Base-by-base conservation (phyloP, 1,140 invertebrate genomes). In the Drosophila cardini region DNA sequence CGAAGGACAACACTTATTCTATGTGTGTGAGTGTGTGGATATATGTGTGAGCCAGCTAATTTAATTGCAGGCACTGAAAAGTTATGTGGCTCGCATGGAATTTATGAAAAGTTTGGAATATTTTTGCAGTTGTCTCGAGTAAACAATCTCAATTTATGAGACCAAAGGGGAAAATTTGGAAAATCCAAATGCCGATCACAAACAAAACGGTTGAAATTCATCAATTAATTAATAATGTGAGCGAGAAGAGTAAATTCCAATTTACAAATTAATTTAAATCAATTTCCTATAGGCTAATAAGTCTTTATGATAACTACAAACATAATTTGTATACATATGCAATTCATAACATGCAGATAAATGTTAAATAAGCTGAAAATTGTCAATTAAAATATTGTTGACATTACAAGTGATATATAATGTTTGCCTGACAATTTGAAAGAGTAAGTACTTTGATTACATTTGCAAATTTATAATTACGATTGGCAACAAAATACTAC, bases 1-100 rank as follows among this genome's bases (percentile, higher is more conserved):
- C 46, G 58, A 78, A 76, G 53, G 61, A 76, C 68, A 61, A 78
- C 61, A 48, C 65, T 38, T 58, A 34, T 32, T 40, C 11, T 40
- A 26, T 13, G 38, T 55, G 42, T 45, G 34, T 52, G 34, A 11
- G 5, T 32, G 18, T 40, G 13, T 38, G 55, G 15, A 15, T 32
- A 34, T 18, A 8, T 57, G 46, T 57, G 50, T 63, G 58, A 72
- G 38, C 75, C 45, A 53, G 81, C 82, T 86, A 87, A 86, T 82
- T 86, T 86, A 86, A 85, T 85, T 82, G 81, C 83, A 50, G 67
- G 64, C 63, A 57, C 68, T 76, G 67, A 87, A 26, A 86, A 83
- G 78, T 86, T 86, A 52, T 75, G 71, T 56, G 71, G 60, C 83
- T 87, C 72, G 82, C 75, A 45, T 72, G 60, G 68, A 87, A 82